Evolutionary conservation across 2,113 vertebrate genomes (phyloP).

Genomic region (Xenopus laevis): DNA sequence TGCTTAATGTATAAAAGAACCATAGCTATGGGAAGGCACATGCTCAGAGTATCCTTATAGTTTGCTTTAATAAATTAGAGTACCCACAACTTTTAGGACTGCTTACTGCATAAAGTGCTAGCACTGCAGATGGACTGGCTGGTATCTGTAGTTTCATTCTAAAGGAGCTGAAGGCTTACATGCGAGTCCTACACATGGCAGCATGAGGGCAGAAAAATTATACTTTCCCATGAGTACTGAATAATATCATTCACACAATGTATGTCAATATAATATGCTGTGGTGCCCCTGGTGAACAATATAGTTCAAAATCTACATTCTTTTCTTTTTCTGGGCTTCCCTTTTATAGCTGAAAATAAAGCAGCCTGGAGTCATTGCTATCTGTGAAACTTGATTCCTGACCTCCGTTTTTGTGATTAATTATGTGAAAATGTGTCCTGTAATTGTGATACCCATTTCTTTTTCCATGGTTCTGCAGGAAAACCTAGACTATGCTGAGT

Average conservation of each 20-base stretch:
- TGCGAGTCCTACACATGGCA: too few species aligned
- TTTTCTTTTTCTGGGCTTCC: constrained; percentile 58
- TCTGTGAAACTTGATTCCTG: constrained; percentile 63
- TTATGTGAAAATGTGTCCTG: constrained; percentile 49
- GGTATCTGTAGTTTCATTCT: too few species aligned
- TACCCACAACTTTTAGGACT: too few species aligned
- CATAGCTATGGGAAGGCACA: too few species aligned
- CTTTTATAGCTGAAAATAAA: constrained; percentile 58
- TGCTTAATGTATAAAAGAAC: too few species aligned
- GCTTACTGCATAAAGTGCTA: too few species aligned
- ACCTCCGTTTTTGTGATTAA: constrained; percentile 60
- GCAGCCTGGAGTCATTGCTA: constrained; percentile 57
- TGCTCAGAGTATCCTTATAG: too few species aligned
- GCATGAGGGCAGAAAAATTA: neutral
- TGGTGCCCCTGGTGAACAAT: constrained; percentile 50
- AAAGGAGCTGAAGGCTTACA: too few species aligned
- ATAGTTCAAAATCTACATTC: constrained; percentile 57
- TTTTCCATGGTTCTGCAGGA: constrained; percentile 20
- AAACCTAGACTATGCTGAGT: constrained; percentile 13
- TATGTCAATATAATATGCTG: constrained; percentile 33
- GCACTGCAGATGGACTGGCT: too few species aligned
- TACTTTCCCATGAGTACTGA: neutral
- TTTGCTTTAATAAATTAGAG: too few species aligned
- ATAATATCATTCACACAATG: constrained; percentile 1
- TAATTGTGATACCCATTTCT: constrained; percentile 4